A percentile compares a stretch with the other conserved stretches of the same genome.
phyloP scores from a whole-genome alignment of 1,140 invertebrate species.

The Armadillidium nasatum region DNA sequence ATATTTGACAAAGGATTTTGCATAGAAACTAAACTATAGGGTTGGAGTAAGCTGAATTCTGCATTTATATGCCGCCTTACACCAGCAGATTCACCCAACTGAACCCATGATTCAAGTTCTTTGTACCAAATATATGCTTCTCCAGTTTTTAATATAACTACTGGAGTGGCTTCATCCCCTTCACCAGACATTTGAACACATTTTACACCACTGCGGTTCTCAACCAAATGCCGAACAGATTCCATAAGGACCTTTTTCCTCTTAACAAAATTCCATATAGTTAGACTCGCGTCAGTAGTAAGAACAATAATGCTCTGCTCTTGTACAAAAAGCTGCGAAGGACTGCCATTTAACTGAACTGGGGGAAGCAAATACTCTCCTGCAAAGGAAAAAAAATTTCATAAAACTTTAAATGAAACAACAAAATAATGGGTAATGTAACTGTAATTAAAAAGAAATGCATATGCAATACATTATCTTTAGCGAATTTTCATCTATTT shows the following conservation, averaged over 20 bases:
- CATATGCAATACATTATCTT: too few relatives aligned
- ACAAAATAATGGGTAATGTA: too few relatives aligned
- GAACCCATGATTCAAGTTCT: constrained; percentile 35
- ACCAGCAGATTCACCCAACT: constrained; percentile 35
- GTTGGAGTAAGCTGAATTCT: constrained; percentile 36
- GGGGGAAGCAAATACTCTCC: constrained; percentile 59
- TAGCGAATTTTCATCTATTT: too few relatives aligned
- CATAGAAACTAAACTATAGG: constrained; percentile 8
- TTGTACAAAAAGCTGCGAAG: constrained; percentile 52
- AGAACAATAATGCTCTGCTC: constrained; percentile 48
- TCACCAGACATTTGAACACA: constrained; percentile 19
- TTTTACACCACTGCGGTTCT: constrained; percentile 31
- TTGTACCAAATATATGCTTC: constrained; percentile 47
- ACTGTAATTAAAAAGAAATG: too few relatives aligned
- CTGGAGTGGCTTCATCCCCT: constrained; percentile 21
- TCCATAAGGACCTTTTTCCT: constrained; percentile 46
- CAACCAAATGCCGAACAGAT: constrained; percentile 37
- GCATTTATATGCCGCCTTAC: constrained; percentile 34
- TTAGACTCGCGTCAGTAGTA: constrained; percentile 46
- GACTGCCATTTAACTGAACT: constrained; percentile 59
- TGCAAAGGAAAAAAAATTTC: constrained; percentile 18
- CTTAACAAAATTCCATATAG: constrained; percentile 47
- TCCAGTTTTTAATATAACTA: constrained; percentile 35
- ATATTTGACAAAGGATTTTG: constrained; percentile 34
- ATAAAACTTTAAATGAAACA: too few relatives aligned